A percentile compares a stretch with the other conserved stretches of the same genome.
phyloP scores from a whole-genome alignment of 2,797 vertebrate species.

The Arvicola amphibius region DNA sequence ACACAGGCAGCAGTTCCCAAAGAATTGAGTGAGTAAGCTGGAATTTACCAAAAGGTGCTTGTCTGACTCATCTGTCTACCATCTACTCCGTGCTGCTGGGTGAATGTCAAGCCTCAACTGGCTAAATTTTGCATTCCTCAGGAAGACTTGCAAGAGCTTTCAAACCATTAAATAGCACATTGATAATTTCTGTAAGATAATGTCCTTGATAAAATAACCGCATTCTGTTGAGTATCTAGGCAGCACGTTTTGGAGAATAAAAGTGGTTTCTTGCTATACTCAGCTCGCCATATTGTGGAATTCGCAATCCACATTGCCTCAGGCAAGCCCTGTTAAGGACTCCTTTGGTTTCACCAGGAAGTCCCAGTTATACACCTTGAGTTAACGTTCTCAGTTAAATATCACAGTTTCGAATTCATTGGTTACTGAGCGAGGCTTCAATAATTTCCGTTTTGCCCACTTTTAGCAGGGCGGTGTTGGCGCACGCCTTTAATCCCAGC shows the following conservation, averaged over 20 bases:
- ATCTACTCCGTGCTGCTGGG: conserved; percentile 75
- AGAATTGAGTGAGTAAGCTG: conserved; percentile 79
- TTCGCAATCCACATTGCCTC: conserved; percentile 50
- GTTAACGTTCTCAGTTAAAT: background rate
- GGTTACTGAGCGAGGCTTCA: conserved; percentile 40
- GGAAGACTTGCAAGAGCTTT: conserved; percentile 78
- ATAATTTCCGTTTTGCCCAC: background rate
- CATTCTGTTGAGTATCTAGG: conserved; percentile 69
- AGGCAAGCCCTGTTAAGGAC: conserved; percentile 63
- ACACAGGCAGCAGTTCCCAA: conserved; percentile 75
- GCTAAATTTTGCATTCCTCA: conserved; percentile 77
- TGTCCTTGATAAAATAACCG: conserved; percentile 71
- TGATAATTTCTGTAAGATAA: conserved; percentile 76
- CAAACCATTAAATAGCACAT: conserved; percentile 70
- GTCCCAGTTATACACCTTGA: conserved; percentile 6
- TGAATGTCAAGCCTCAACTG: conserved; percentile 83
- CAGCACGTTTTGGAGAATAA: conserved; percentile 76
- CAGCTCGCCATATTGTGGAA: conserved; percentile 30
- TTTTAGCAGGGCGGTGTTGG: too few relatives aligned
- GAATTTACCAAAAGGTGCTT: conserved; percentile 80
- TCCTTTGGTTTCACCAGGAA: conserved; percentile 32
- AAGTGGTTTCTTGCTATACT: conserved; percentile 71
- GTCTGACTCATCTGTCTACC: conserved; percentile 82
- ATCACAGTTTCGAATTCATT: conserved; percentile 62
- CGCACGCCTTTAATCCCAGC: too few relatives aligned